These are phyloP conservation scores for Hololepta plana DNA, from an alignment of 2,888 invertebrate species.

Conservation along the genomic window DNA sequence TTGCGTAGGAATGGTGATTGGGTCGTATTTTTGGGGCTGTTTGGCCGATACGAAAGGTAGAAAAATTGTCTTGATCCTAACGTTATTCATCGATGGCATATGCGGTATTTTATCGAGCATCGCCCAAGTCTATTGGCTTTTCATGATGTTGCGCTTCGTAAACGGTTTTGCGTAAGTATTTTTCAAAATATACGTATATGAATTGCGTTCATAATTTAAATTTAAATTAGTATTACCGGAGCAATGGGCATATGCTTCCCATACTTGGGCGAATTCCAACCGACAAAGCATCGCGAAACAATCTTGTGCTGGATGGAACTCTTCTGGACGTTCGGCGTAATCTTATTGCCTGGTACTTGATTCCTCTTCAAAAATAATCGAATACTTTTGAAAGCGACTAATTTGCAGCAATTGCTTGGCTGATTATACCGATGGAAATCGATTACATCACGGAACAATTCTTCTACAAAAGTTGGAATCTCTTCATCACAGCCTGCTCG, in stretches of 20 bases:
- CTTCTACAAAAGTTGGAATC: constrained; percentile 63
- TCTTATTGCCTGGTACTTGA: constrained; percentile 45
- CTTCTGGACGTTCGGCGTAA: constrained; percentile 69
- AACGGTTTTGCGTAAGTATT: constrained; percentile 65
- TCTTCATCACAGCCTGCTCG: constrained; percentile 59
- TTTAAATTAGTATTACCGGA: constrained; percentile 52
- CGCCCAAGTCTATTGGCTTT: constrained; percentile 51
- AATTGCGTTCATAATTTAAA: constrained; percentile 4
- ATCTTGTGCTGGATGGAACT: constrained; percentile 74
- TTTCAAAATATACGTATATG: neutral
- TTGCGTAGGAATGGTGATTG: constrained; percentile 72
- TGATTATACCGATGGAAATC: constrained; percentile 52
- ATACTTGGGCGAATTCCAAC: constrained; percentile 67
- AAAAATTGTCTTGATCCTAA: constrained; percentile 51
- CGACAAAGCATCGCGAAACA: constrained; percentile 59
- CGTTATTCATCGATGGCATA: constrained; percentile 54
- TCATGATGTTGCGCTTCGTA: constrained; percentile 53
- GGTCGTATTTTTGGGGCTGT: constrained; percentile 73
- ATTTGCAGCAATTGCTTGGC: constrained; percentile 54
- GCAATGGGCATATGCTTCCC: constrained; percentile 72
- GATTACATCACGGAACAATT: constrained; percentile 38
- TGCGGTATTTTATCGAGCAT: constrained; percentile 55
- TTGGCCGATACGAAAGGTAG: constrained; percentile 70
- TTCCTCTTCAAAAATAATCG: constrained; percentile 1
- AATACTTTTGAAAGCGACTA: constrained; percentile 2